Percentiles rank a stretch among this genome's conserved stretches.
Conservation (phyloP, 2,797 vertebrate genomes). For the Valencia hispanica region DNA sequence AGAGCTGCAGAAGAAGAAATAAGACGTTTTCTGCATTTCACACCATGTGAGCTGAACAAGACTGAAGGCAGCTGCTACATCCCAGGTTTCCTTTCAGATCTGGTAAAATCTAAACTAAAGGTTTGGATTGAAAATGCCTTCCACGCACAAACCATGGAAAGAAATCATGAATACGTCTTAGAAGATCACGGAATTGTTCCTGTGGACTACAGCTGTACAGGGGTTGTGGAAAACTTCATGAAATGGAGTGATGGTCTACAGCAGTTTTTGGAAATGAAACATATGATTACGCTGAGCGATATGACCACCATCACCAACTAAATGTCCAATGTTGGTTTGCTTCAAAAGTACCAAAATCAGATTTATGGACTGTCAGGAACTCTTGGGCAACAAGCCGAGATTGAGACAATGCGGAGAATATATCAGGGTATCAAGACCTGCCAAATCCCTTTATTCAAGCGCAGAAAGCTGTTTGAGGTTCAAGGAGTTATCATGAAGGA, state of each 20-base stretch:
- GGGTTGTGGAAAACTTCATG: constrained; percentile 68
- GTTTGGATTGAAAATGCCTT: constrained; percentile 75
- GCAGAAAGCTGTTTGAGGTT: constrained; percentile 73
- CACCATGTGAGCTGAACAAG: constrained; percentile 42
- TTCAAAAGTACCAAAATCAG: constrained; percentile 63
- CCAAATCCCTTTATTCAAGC: constrained; percentile 70
- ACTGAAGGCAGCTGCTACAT: constrained; percentile 26
- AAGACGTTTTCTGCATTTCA: constrained; percentile 23
- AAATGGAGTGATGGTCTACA: constrained; percentile 71
- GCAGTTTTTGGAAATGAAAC: constrained; percentile 79
- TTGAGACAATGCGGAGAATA: constrained; percentile 58
- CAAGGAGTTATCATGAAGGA: constrained; percentile 36
- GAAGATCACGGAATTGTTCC: constrained; percentile 53
- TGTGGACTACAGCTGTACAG: constrained; percentile 69
- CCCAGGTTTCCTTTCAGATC: constrained; percentile 56
- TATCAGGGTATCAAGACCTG: constrained; percentile 61
- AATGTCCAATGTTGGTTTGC: constrained; percentile 70
- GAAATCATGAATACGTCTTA: constrained; percentile 35
- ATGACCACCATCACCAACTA: constrained; percentile 76
- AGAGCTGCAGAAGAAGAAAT: constrained; percentile 36
- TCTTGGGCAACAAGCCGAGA: constrained; percentile 66
- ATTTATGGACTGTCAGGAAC: constrained; percentile 78
- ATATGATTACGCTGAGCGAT: constrained; percentile 62
- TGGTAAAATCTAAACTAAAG: constrained; percentile 51
- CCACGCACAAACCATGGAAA: constrained; percentile 27